A percentile compares a stretch with the other conserved stretches of the same genome.
Evolutionary conservation across 2,113 vertebrate genomes (phyloP).

Genomic region (Cynoglossus semilaevis): DNA sequence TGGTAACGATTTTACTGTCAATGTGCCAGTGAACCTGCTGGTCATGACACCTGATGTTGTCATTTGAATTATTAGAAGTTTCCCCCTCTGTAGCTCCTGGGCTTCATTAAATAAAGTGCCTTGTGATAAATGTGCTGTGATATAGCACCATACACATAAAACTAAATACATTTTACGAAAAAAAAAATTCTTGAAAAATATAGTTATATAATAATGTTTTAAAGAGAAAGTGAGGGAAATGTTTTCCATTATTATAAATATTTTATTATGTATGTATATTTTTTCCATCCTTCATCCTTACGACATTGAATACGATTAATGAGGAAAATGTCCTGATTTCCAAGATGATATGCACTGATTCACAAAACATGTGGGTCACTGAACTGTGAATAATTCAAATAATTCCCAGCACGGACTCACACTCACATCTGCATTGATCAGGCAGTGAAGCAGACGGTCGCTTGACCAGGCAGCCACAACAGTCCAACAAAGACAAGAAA

Average conservation of each 20-base stretch:
- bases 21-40: no score
- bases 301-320: conserved; percentile 20
- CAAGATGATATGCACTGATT: conserved; percentile 17
- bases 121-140: not conserved
- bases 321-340: not conserved
- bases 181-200: no score
- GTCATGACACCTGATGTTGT: no score
- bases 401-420: conserved; percentile 46
- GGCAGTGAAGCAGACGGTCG: conserved; percentile 43
- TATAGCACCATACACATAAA: not conserved
- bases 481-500: conserved; percentile 8
- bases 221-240: no score
- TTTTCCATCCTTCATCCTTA: no score
- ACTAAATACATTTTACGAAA: not conserved
- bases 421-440: conserved; percentile 43
- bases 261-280: no score
- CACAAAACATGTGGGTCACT: conserved; percentile 7
- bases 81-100: not conserved
- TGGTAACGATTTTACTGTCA: no score
- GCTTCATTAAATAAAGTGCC: not conserved
- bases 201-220: no score
- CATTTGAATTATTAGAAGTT: no score
- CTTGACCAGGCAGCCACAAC: conserved; percentile 43
- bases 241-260: no score
- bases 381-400: conserved; percentile 25